Evolutionary conservation across 2,113 vertebrate species (phyloP).

Genomic region (Leucosticte australis): DNA sequence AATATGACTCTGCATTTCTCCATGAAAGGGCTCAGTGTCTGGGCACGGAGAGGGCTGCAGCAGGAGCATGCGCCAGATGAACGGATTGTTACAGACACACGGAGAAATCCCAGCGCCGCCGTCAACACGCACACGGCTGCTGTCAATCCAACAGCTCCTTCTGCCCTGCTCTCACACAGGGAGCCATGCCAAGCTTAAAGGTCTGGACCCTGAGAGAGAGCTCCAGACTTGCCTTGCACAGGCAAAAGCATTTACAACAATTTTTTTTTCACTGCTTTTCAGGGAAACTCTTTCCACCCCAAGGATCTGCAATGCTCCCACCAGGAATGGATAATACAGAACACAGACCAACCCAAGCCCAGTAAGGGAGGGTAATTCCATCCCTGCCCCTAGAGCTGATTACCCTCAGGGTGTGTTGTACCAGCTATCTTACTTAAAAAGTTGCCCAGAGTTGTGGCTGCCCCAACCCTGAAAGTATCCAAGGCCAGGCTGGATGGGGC

Average conservation of each 20-base stretch:
- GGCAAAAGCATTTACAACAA: not conserved
- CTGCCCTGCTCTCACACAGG: not conserved
- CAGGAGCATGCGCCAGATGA: not conserved
- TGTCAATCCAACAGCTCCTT: not conserved
- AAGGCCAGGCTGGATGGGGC: rapidly evolving
- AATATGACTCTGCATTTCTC: slow-evolving; percentile 66
- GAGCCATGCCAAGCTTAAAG: not conserved
- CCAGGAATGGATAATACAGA: not conserved
- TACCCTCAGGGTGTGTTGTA: not conserved
- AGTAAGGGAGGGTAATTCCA: not conserved
- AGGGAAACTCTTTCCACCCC: not conserved
- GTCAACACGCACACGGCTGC: not conserved
- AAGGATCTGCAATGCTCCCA: not conserved
- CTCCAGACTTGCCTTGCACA: not conserved
- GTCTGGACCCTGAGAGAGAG: not conserved
- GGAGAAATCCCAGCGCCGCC: not conserved
- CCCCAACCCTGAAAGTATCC: not conserved
- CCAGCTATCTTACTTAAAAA: not conserved
- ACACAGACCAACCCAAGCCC: not conserved
- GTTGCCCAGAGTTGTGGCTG: not conserved
- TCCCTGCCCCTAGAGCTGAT: not conserved
- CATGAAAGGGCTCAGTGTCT: slow-evolving; percentile 72
- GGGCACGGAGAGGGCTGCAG: not conserved
- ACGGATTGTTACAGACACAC: not conserved
- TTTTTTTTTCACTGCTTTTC: not conserved